Evolutionary conservation across 2,797 vertebrate genomes (phyloP).

Genomic region (Tangara arthus): DNA sequence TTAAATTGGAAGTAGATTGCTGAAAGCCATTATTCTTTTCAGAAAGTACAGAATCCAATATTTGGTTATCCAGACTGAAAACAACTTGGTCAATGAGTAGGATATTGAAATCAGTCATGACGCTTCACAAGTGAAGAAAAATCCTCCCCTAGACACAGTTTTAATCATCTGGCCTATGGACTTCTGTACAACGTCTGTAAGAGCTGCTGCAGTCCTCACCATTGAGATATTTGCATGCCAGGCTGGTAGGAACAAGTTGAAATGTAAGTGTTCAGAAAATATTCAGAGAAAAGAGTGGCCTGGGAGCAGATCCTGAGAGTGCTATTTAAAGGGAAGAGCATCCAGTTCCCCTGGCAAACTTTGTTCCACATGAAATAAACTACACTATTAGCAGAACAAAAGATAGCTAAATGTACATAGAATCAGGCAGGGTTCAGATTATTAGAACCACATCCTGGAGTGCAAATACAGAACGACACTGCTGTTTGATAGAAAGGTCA

Average conservation of each 20-base stretch:
- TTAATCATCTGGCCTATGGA: neutral
- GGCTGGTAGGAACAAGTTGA: neutral
- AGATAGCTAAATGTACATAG: neutral
- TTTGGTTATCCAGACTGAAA: neutral
- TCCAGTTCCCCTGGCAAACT: neutral
- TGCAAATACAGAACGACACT: fast-evolving
- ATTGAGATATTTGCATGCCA: neutral
- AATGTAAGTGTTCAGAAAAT: neutral
- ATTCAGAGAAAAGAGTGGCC: neutral
- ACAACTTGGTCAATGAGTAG: neutral
- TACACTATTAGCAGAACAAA: neutral
- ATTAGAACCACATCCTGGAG: neutral
- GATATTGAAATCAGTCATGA: neutral
- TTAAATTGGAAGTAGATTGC: neutral
- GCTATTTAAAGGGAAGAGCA: neutral
- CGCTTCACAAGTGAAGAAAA: neutral
- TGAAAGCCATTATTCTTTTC: neutral
- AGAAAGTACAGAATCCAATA: neutral
- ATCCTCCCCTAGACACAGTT: neutral
- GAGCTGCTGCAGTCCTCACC: neutral
- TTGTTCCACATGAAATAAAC: neutral
- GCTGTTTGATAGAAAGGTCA: neutral
- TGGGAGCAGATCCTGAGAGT: neutral
- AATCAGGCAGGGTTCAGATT: neutral
- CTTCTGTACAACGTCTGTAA: neutral